These are phyloP conservation scores for Catharus fuscescens DNA, from an alignment of 2,113 vertebrate genomes.

Conservation along the genomic window DNA sequence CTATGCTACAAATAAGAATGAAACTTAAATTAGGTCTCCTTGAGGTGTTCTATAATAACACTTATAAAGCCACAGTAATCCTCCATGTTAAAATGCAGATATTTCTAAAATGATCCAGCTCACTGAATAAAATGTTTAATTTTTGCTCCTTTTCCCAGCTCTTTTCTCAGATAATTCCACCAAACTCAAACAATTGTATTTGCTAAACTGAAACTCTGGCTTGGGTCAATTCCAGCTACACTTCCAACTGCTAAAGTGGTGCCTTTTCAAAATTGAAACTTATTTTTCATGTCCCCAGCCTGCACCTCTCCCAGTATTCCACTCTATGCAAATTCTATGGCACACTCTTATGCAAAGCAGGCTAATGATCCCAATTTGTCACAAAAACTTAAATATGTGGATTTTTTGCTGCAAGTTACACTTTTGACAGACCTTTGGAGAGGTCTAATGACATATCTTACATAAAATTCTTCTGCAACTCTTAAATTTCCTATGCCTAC, in stretches of 20 bases:
- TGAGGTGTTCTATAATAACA: neutral
- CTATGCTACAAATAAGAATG: neutral
- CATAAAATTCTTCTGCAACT: neutral
- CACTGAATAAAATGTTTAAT: neutral
- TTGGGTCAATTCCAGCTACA: neutral
- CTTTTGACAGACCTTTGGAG: neutral
- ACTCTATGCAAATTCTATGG: neutral
- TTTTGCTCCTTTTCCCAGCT: neutral
- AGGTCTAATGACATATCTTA: neutral
- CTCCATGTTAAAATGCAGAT: neutral
- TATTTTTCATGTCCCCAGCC: neutral
- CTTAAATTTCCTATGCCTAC: neutral
- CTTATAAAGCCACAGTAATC: neutral
- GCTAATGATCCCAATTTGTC: accelerated
- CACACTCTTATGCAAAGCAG: neutral
- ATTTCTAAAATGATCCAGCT: neutral
- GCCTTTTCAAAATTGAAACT: neutral
- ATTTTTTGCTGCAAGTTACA: neutral
- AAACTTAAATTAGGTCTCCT: neutral
- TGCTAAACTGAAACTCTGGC: neutral
- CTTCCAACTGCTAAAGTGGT: neutral
- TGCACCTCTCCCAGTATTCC: neutral
- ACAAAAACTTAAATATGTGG: neutral
- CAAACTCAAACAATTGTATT: neutral
- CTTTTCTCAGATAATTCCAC: neutral